Base-by-base conservation (phyloP, 2,797 vertebrate species). In the Dicrostonyx torquatus region DNA sequence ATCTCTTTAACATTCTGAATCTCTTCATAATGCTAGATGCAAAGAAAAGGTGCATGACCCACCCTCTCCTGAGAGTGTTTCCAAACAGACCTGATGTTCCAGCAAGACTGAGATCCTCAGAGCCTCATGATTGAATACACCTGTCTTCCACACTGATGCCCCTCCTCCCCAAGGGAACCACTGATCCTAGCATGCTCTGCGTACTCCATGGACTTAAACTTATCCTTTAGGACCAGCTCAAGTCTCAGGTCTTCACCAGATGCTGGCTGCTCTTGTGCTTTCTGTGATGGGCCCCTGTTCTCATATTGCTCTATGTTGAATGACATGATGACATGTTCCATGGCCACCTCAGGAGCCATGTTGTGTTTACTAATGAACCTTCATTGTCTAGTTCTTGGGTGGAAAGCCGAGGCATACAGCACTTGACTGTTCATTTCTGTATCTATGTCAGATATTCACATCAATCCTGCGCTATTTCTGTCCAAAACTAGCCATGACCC, bases 131-230 rank as follows among this genome's bases (percentile, higher is more conserved):
- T 1, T 2, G 2, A 43, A 1, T 2, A 1, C 43, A 10, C 34
- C 31, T 0, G 0, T 2, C 43, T 17, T 68, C 3, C 2, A 2
- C 6, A 0, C 24, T 31, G 9, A 0, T 11, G 8, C 0, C 31
- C 50, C 24, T 18, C 11, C 1, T 17, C 1, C 82, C 90, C 5
- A 0, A 3, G 43, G 10, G 6, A 55, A 0, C 60, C 20, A 14
- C 40, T 15, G 45, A 26, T 9, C 1, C 18, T 1, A 26, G 0
- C 10, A 18, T 5, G 14, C 45, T 93, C 77, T 68, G 58, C n/a
- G 14, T 1, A 1, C 24, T 29, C 24, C 37, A 31, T 24, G 29
- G 50, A 22, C 26, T 40, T 9, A 11, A 1, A 9, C 6, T 29
- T 29, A 1, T 8, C 78, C 31, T 83, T 79, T 22, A 72, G 70